Base-by-base conservation (phyloP, 2,113 vertebrate species). In the Chionodraco myersi region DNA sequence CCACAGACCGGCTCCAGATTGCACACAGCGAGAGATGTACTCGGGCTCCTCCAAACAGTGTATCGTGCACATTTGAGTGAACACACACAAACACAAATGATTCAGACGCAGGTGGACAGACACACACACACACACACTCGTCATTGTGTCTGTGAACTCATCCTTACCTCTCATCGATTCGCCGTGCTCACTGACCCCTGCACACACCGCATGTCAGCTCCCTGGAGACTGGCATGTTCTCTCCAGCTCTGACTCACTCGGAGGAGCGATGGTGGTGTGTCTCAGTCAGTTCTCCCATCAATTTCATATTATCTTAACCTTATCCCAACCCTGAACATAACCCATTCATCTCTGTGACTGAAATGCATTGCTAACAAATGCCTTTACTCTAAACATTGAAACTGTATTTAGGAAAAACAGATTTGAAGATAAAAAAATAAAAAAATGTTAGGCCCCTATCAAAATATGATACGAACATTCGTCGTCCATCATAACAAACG, bases 21-120 rank as follows among this genome's bases (percentile, higher is more conserved):
- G 93, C 91, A 92, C 94, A 84, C 92, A 93, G 92, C 85, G 14
- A 93, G 92, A 91, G 83, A 90, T 91, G 89, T 91, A 89, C 90
- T 91, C 79, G 61, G 67, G 69, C 84, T 85, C 65, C 82, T 90
- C 83, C 83, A 79, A 88, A 84, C 75, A 67, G 84, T 81, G 88
- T 75, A 58, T 87, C 88, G 89, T 80, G 72, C 79, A 85, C 91
- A 79, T 84, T 60, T 60, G 64, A 73, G 36, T 54, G 44, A 70
- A 60, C 69, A 60, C 69, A 60, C 53, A 88, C 80, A 53, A 52
- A 84, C 80, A 75, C 65, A 58, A 67, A 44, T 61, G 76, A 76
- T 60, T 66, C 59, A 57, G 21, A 65, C 57, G 48, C 71, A 84
- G 75, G 70, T 75, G 64, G 68, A 64, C 10, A 4, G 18, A 23